A percentile compares a stretch with the other conserved stretches of the same genome.
Conservation (phyloP, 1,140 invertebrate genomes). For the Harlomillsia oculata region DNA sequence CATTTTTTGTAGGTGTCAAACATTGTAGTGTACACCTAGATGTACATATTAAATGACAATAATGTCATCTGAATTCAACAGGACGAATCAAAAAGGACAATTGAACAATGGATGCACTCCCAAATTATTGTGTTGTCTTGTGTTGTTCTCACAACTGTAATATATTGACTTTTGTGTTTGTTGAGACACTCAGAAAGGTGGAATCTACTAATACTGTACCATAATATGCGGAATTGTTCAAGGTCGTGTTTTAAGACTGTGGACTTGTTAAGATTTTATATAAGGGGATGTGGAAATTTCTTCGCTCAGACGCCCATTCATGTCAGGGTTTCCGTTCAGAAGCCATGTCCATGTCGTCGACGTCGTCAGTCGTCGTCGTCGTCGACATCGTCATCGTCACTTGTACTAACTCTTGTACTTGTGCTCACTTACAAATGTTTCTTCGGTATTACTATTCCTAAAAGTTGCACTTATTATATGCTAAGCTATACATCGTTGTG, state of each 20-base stretch:
- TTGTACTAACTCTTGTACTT: neutral
- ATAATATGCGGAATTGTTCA: slow-evolving; percentile 27
- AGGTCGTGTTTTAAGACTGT: slow-evolving; percentile 16
- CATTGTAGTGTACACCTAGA: too few species aligned
- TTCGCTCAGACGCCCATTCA: slow-evolving; percentile 26
- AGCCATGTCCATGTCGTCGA: neutral
- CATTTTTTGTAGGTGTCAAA: too few species aligned
- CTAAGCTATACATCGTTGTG: neutral
- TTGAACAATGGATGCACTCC: too few species aligned
- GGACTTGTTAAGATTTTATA: neutral
- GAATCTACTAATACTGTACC: neutral
- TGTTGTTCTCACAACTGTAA: too few species aligned
- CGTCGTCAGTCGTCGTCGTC: neutral
- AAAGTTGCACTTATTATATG: neutral
- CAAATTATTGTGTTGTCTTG: too few species aligned
- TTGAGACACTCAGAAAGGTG: neutral
- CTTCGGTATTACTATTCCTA: neutral
- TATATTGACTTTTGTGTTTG: too few species aligned
- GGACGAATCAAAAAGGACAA: too few species aligned
- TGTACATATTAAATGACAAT: too few species aligned
- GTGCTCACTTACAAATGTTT: neutral
- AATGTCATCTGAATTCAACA: too few species aligned
- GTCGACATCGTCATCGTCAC: slow-evolving; percentile 8
- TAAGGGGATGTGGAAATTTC: slow-evolving; percentile 21
- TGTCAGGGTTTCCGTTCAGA: slow-evolving; percentile 28